phyloP scores from a whole-genome alignment of 2,113 vertebrate genomes.

The Larimichthys crocea region DNA sequence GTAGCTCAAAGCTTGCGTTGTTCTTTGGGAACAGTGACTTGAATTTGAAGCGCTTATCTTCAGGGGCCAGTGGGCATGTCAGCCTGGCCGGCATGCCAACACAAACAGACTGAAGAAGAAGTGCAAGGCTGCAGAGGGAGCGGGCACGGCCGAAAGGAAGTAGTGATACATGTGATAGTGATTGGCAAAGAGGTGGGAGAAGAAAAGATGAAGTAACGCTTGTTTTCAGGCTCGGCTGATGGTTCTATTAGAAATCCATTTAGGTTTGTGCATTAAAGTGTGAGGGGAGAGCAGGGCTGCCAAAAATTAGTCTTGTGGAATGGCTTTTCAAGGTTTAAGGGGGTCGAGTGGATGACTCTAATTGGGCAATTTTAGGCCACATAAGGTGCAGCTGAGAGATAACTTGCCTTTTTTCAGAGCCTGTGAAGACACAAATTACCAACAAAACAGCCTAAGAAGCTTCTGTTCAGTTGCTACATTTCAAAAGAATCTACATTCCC shows the following conservation, averaged over 20 bases:
- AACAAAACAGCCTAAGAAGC: not conserved
- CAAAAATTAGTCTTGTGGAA: conserved; percentile 34
- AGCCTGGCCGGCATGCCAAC: conserved; percentile 39
- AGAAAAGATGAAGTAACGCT: conserved; percentile 34
- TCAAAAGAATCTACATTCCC: not conserved
- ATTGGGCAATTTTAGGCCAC: conserved; percentile 58
- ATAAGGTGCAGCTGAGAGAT: conserved; percentile 52
- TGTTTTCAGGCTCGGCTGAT: conserved; percentile 61
- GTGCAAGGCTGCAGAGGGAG: not conserved
- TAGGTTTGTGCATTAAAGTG: conserved; percentile 48
- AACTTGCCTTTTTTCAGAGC: conserved; percentile 30
- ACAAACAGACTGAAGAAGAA: conserved; percentile 35
- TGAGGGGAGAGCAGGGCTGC: conserved; percentile 34
- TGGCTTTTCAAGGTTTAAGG: conserved; percentile 56
- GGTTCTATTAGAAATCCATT: conserved; percentile 44
- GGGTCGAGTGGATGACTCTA: conserved; percentile 53
- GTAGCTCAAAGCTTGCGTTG: conserved; percentile 1
- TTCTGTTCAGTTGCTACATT: conserved; percentile 27
- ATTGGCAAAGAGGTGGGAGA: conserved; percentile 5
- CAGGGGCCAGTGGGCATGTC: conserved; percentile 37
- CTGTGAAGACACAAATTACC: conserved; percentile 12
- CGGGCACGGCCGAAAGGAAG: not conserved
- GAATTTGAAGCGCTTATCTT: conserved; percentile 50
- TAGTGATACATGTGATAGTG: conserved; percentile 28
- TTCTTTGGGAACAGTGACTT: conserved; percentile 30